Percentiles rank a stretch among this genome's conserved stretches.
phyloP scores from a whole-genome alignment of 2,797 vertebrate species.

The Siniperca undulata region DNA sequence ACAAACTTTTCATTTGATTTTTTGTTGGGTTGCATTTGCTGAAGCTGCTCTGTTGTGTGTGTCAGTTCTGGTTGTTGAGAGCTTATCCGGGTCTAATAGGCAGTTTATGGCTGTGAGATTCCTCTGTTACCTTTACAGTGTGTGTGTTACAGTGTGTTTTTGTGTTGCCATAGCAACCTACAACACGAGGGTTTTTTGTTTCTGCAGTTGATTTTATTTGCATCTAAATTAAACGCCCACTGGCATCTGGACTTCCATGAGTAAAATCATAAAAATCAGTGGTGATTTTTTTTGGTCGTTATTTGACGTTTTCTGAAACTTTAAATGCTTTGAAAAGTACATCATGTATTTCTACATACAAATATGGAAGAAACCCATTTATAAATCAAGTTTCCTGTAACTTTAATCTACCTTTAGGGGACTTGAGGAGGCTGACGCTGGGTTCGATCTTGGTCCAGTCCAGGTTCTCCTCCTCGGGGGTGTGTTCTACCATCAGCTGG shows the following conservation, averaged over 20 bases:
- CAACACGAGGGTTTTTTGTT: background rate
- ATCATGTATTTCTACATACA: background rate
- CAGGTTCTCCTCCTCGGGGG: slow-evolving; percentile 92
- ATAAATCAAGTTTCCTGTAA: background rate
- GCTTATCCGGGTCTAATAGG: too few relatives aligned
- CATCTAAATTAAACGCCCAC: background rate
- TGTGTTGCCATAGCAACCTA: background rate
- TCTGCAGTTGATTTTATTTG: background rate
- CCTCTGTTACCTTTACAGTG: too few relatives aligned
- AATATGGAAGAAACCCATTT: background rate
- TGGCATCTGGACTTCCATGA: too few relatives aligned
- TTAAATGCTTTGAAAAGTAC: background rate
- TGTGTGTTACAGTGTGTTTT: too few relatives aligned
- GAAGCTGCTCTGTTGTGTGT: too few relatives aligned
- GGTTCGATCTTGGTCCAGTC: slow-evolving; percentile 99
- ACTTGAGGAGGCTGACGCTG: slow-evolving; percentile 94
- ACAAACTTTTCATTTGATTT: too few relatives aligned
- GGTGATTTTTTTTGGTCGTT: background rate
- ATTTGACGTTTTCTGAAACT: background rate
- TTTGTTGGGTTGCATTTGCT: too few relatives aligned
- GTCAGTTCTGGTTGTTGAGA: too few relatives aligned
- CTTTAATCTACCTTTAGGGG: slow-evolving; percentile 91
- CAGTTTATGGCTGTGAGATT: too few relatives aligned
- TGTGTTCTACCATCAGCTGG: slow-evolving; percentile 97
- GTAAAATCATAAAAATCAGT: background rate